Base-by-base conservation (phyloP, 2,797 vertebrate genomes). In the Microcaecilia unicolor region DNA sequence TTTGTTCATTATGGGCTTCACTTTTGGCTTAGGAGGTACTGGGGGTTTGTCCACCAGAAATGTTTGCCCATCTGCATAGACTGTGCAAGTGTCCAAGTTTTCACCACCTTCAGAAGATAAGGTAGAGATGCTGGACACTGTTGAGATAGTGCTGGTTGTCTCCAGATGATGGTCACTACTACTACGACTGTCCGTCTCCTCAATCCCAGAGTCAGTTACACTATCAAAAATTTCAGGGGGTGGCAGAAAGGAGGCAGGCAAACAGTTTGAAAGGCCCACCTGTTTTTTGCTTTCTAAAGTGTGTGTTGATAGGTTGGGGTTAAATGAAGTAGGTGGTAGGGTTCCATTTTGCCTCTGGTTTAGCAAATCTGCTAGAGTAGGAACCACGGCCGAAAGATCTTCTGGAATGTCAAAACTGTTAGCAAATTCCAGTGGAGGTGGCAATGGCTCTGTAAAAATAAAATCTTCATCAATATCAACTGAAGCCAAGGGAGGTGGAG, bases 401-500 rank as follows among this genome's bases (percentile, higher is more conserved):
- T 98, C 95, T 0, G 93, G 87, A 39, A 94, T 90, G 64, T 99
- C 95, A 31, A 99, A 92, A 61, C 95, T 99, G 64, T 99, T 99
- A 23, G 94, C 94, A 7, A 98, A 99, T 66, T 98, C 94, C 44
- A 99, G 72, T 2, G 95, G 96, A 8, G 95, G 96, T 2, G 96
- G 96, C 18, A 99, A 78, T 3, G 95, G 95, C 62, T 97, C 95
- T 3, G 89, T 76, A 48, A 93, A 95, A 18, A 95, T 80, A 55
- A 99, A 97, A n/a, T 97, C 95, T 47, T 98, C 93, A 8, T 98
- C 93, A 0, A 96, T 83, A 52, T 99, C 95, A 12, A 98, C 86
- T 0, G 93, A 98, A 1, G 89, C 88, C 45, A 97, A 61, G 14
- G 92, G 91, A 0, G 92, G 92, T 0, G 91, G 93, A 13, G 95